Evolutionary conservation across 2,797 vertebrate genomes (phyloP).

Genomic region (Urosaurus nigricauda): DNA sequence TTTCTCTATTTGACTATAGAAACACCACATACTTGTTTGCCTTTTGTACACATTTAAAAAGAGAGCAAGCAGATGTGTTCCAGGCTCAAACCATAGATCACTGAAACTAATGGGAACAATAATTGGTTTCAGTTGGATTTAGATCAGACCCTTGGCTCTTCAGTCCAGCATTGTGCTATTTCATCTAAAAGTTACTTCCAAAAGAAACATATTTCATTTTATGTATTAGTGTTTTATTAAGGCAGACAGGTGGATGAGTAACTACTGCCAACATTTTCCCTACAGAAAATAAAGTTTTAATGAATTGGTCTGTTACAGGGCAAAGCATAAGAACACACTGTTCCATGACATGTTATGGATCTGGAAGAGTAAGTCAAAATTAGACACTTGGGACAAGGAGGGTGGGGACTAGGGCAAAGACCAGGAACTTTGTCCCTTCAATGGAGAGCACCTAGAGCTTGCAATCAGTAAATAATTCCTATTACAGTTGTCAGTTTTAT

Average conservation of each 20-base stretch:
- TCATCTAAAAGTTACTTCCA: constrained; percentile 32
- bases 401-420: neutral
- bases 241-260: constrained; percentile 38
- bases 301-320: constrained; percentile 28
- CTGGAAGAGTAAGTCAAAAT: constrained; percentile 20
- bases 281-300: constrained; percentile 31
- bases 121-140: neutral
- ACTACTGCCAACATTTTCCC: constrained; percentile 49
- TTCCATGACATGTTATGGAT: constrained; percentile 24
- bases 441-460: neutral
- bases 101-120: neutral
- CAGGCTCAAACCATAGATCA: constrained; percentile 42
- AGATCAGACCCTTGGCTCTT: rapidly evolving
- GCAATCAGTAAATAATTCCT: constrained; percentile 5
- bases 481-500: neutral
- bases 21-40: constrained; percentile 53
- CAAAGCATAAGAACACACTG: neutral
- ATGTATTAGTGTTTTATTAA: constrained; percentile 40
- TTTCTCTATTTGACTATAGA: constrained; percentile 30
- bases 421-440: constrained; percentile 2
- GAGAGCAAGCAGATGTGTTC: constrained; percentile 45
- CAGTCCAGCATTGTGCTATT: rapidly evolving
- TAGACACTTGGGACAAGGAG: neutral
- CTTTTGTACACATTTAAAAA: constrained; percentile 53
- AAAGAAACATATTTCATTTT: constrained; percentile 35